Conservation (phyloP, 2,888 invertebrate genomes). For the Thumatha senex region DNA sequence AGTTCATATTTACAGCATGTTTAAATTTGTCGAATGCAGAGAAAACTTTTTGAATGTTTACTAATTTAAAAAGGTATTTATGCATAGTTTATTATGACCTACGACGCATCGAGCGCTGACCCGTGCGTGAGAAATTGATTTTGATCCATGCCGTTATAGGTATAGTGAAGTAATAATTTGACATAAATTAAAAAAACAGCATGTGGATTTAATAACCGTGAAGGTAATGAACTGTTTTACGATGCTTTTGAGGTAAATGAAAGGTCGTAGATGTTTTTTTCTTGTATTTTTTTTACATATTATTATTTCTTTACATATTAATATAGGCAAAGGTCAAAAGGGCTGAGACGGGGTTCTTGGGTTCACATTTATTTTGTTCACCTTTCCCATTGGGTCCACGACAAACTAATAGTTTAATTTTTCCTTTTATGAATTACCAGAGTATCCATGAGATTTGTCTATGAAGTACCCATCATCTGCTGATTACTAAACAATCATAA, state of each 20-base stretch:
- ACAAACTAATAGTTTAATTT: too few species aligned
- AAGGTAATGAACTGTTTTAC: conserved; percentile 8
- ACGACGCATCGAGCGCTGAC: conserved; percentile 47
- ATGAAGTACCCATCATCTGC: too few species aligned
- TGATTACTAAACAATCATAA: too few species aligned
- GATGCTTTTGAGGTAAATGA: neutral
- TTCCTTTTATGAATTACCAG: too few species aligned
- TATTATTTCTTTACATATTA: too few species aligned
- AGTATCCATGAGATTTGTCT: too few species aligned
- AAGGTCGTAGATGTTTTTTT: too few species aligned
- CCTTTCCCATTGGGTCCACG: too few species aligned
- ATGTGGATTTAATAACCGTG: conserved; percentile 22
- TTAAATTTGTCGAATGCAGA: conserved; percentile 20
- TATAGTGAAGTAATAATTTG: conserved; percentile 43
- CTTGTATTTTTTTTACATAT: too few species aligned
- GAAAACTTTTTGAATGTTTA: conserved; percentile 48
- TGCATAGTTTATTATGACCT: conserved; percentile 62
- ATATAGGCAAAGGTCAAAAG: too few species aligned
- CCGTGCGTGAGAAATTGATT: conserved; percentile 62
- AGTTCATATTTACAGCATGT: conserved; percentile 10
- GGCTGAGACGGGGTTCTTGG: too few species aligned
- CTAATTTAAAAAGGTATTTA: conserved; percentile 62
- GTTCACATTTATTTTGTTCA: too few species aligned
- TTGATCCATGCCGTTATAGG: conserved; percentile 36
- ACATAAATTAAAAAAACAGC: conserved; percentile 38